Conservation (phyloP, 2,888 invertebrate species). For the Lordiphosa andalusiaca region DNA sequence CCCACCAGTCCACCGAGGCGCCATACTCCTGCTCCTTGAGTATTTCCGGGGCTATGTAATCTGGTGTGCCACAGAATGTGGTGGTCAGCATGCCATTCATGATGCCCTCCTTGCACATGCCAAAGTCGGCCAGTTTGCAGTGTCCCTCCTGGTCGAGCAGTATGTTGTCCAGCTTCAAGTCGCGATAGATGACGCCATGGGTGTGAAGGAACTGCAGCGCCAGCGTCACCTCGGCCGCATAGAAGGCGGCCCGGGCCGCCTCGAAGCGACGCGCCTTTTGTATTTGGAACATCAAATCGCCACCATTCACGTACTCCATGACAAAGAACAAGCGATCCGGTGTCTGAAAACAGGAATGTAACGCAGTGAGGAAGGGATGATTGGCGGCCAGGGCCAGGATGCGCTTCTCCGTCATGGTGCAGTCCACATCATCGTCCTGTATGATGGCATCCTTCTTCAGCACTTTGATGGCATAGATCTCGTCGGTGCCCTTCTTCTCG, state of each 20-base stretch:
- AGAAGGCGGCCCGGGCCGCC: conserved; percentile 94
- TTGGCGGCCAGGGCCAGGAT: conserved; percentile 97
- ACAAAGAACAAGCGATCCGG: conserved; percentile 98
- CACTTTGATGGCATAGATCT: conserved; percentile 92
- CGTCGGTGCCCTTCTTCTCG: conserved; percentile 94
- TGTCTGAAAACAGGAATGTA: conserved; percentile 98
- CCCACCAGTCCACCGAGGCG: conserved; percentile 97
- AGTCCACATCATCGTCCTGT: conserved; percentile 99
- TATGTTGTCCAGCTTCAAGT: conserved; percentile 99
- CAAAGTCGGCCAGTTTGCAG: conserved; percentile 96
- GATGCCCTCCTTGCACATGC: conserved; percentile 93
- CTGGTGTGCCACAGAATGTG: conserved; percentile 99
- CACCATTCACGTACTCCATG: conserved; percentile 99
- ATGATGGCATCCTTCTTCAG: conserved; percentile 98
- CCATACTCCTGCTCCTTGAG: conserved; percentile 95
- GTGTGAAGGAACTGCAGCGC: conserved; percentile 98
- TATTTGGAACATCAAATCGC: conserved; percentile 99
- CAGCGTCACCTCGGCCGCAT: conserved; percentile 98
- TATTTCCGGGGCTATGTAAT: conserved; percentile 99
- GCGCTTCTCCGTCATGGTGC: conserved; percentile 98
- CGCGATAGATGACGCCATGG: conserved; percentile 98
- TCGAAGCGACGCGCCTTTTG: conserved; percentile 99
- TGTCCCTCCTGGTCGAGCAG: conserved; percentile 97
- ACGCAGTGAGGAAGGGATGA: conserved; percentile 98
- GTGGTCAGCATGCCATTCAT: conserved; percentile 92